Conservation (phyloP, 2,113 vertebrate genomes). For the Lota lota region DNA sequence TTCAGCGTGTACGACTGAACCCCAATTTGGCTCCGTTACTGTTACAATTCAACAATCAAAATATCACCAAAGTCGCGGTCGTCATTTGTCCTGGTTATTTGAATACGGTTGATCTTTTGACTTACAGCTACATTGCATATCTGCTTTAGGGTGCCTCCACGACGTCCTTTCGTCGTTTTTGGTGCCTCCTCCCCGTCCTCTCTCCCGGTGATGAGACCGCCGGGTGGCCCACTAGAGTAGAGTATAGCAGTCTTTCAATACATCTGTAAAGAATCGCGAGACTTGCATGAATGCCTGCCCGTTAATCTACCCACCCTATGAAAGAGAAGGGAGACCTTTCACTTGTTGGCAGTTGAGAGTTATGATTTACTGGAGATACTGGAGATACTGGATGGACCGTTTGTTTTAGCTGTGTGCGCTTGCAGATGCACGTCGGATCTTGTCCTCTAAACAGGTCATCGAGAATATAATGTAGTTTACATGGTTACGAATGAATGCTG, state of each 20-base stretch:
- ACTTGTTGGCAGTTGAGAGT: background rate
- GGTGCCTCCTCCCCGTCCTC: background rate
- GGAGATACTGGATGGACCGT: too few relatives aligned
- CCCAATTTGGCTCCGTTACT: conserved; percentile 19
- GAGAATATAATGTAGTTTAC: too few relatives aligned
- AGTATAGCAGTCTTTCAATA: background rate
- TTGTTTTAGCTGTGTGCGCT: background rate
- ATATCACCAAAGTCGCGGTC: too few relatives aligned
- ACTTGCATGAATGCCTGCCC: background rate
- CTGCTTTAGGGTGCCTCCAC: conserved; percentile 30
- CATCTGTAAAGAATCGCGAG: conserved; percentile 35
- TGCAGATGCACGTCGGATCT: too few relatives aligned
- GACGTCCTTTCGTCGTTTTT: conserved; percentile 6
- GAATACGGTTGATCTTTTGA: background rate
- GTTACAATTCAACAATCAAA: background rate
- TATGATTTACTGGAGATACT: background rate
- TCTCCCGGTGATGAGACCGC: conserved; percentile 37
- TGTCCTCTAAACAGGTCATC: too few relatives aligned
- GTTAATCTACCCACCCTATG: background rate
- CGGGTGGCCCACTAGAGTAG: conserved; percentile 16
- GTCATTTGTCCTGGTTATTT: too few relatives aligned
- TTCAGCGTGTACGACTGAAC: background rate
- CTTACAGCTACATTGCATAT: conserved; percentile 30
- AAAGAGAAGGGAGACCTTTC: background rate
- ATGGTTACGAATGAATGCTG: too few relatives aligned